phyloP scores from a whole-genome alignment of 2,888 invertebrate species.

The Steromphala cineraria region DNA sequence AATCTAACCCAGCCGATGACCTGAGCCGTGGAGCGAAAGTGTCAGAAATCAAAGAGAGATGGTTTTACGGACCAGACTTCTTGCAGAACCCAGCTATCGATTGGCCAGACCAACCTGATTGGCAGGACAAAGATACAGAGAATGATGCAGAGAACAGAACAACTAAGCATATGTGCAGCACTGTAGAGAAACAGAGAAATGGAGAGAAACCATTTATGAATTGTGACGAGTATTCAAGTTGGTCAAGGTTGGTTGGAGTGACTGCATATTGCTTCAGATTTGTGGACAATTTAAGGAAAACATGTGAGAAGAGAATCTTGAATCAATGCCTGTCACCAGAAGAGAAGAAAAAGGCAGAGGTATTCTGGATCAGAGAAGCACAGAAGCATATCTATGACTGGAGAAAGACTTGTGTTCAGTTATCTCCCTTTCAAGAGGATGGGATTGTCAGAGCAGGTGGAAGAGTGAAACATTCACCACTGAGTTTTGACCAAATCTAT shows the following conservation, averaged over 20 bases:
- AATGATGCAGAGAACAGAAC: no score
- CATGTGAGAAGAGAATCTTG: background rate
- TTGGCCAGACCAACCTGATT: background rate
- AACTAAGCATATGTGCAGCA: no score
- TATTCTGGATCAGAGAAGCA: background rate
- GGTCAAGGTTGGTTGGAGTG: conserved; percentile 1
- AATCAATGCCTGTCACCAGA: background rate
- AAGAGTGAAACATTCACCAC: background rate
- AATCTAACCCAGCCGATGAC: conserved; percentile 22
- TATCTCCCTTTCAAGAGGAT: conserved; percentile 2
- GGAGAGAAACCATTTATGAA: background rate
- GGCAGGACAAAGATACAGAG: background rate
- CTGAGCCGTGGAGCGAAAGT: conserved; percentile 22
- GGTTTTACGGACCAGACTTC: conserved; percentile 21
- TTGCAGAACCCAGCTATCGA: background rate
- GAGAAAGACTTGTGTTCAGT: background rate
- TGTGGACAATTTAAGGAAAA: background rate
- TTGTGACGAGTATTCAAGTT: background rate
- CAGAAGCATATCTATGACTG: background rate
- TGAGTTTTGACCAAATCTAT: background rate
- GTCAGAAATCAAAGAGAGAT: background rate
- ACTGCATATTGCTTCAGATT: conserved; percentile 20
- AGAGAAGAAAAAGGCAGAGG: no score
- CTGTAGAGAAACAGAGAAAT: no score
- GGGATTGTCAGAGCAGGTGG: conserved; percentile 13